Evolutionary conservation across 2,797 vertebrate species (phyloP).

Genomic region (Clarias pachynema): DNA sequence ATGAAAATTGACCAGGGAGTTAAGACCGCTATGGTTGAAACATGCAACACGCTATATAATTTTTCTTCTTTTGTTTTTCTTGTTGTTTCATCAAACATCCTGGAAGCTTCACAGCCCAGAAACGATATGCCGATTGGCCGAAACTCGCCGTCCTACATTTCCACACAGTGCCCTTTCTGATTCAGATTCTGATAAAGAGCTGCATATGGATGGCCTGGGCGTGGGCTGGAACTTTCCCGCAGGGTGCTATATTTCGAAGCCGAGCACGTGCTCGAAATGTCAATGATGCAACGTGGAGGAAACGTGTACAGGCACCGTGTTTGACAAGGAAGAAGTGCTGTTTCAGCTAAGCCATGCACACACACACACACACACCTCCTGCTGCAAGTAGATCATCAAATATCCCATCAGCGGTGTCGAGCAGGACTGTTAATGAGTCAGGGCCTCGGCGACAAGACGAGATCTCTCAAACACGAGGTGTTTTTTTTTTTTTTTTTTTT

Average conservation of each 20-base stretch:
- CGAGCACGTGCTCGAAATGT: slow-evolving; percentile 2
- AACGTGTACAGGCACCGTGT: slow-evolving; percentile 23
- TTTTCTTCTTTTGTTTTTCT: too few species aligned
- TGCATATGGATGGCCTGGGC: background rate
- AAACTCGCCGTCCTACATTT: background rate
- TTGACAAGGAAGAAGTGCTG: slow-evolving; percentile 38
- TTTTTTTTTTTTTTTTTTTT: background rate
- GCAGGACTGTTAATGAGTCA: background rate
- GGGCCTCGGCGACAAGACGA: background rate
- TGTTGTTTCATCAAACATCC: slow-evolving; percentile 8
- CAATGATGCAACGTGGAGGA: slow-evolving; percentile 22
- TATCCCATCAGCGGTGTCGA: slow-evolving; percentile 24
- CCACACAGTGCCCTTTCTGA: background rate
- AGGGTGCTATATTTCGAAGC: background rate
- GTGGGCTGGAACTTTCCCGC: background rate
- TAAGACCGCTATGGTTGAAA: slow-evolving; percentile 59
- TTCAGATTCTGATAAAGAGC: background rate
- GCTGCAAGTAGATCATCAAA: slow-evolving; percentile 27
- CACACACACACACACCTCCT: slow-evolving; percentile 36
- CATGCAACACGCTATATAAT: background rate
- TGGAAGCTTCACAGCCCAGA: slow-evolving; percentile 13
- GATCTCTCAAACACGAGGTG: background rate
- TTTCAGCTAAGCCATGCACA: slow-evolving; percentile 47
- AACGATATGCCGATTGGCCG: background rate
- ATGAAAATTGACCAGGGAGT: background rate